phyloP scores from a whole-genome alignment of 2,113 vertebrate genomes.

The Phaethornis superciliosus region DNA sequence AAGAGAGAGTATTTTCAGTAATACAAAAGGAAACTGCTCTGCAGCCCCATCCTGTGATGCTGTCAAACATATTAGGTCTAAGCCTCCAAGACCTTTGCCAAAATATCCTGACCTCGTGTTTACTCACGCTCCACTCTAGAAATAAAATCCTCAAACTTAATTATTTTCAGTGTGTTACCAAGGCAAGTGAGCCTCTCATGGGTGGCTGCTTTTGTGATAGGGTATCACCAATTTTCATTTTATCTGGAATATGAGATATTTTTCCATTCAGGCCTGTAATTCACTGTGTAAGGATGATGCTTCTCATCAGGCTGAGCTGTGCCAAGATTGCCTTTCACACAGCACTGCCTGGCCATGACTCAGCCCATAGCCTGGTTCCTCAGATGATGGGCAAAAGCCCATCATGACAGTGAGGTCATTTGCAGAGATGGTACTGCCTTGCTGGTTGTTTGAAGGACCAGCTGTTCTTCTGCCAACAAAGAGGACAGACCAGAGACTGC shows the following conservation, averaged over 20 bases:
- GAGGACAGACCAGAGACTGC: not conserved
- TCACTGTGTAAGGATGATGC: not conserved
- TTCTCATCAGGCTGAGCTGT: not conserved
- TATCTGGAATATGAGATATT: slow-evolving; percentile 15
- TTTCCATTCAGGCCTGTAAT: not conserved
- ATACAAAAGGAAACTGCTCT: not conserved
- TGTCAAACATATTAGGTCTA: not conserved
- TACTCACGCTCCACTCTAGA: not conserved
- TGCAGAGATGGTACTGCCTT: not conserved
- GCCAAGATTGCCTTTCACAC: not conserved
- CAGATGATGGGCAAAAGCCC: not conserved
- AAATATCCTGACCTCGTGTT: slow-evolving; percentile 10
- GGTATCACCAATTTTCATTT: slow-evolving; percentile 37
- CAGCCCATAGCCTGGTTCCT: not conserved
- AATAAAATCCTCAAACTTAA: slow-evolving; percentile 17
- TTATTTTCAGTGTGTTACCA: not conserved
- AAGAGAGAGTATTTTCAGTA: not conserved
- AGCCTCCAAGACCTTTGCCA: not conserved
- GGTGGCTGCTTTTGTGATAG: slow-evolving; percentile 10
- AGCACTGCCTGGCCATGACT: not conserved
- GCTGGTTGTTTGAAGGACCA: not conserved
- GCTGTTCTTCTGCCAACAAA: not conserved
- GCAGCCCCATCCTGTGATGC: not conserved
- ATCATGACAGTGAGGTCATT: not conserved
- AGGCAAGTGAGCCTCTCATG: slow-evolving; percentile 8